Conservation (phyloP, 1,140 invertebrate species). For the Ylistrum balloti region DNA sequence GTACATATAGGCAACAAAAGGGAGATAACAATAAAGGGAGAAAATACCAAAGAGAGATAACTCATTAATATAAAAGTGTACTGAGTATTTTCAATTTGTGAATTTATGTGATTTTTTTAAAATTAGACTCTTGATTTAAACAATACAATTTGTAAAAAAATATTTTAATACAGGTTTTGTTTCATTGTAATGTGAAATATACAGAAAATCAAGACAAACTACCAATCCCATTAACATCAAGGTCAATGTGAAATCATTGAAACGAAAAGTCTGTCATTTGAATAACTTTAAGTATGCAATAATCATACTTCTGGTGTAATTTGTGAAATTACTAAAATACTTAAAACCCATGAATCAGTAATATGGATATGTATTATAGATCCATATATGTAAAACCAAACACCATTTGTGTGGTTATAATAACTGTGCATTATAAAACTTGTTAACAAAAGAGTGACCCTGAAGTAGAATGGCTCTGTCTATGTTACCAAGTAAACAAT, state of each 20-base stretch:
- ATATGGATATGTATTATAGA: not conserved
- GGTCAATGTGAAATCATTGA: not conserved
- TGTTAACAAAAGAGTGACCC: not conserved
- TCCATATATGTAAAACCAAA: not conserved
- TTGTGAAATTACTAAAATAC: not conserved
- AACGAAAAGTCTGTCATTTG: not conserved
- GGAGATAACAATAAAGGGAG: conserved; percentile 2
- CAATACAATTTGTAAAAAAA: no score
- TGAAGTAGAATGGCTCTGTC: not conserved
- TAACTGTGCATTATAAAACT: not conserved
- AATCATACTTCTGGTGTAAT: no score
- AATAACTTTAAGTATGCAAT: not conserved
- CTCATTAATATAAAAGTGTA: no score
- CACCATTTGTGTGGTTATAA: not conserved
- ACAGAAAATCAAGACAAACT: no score
- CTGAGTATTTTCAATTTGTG: no score
- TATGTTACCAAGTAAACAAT: not conserved
- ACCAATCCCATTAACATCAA: no score
- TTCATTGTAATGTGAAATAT: no score
- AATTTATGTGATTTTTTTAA: no score
- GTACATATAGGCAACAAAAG: not conserved
- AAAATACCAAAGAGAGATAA: no score
- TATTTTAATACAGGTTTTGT: no score
- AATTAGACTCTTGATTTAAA: no score
- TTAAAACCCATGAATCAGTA: not conserved